These are phyloP conservation scores for Theristus sp. DNA, from an alignment of 2,888 invertebrate species.

Conservation along the genomic window DNA sequence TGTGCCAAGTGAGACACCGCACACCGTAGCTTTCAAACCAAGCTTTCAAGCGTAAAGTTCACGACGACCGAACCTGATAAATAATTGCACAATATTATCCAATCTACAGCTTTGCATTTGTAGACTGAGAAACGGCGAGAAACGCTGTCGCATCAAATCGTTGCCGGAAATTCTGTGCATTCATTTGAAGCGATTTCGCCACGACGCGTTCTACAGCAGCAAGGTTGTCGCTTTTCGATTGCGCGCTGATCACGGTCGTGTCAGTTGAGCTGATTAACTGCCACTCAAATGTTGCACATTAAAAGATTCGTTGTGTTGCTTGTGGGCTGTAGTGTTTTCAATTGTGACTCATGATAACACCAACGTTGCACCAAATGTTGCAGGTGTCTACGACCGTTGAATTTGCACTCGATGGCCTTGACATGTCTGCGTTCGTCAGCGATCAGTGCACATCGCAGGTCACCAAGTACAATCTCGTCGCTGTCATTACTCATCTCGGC, in stretches of 20 bases:
- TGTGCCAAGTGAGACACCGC: constrained; percentile 65
- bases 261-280: too few species aligned
- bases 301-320: too few species aligned
- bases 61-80: neutral
- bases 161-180: constrained; percentile 76
- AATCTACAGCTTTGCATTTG: constrained; percentile 9
- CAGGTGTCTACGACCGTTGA: constrained; percentile 79
- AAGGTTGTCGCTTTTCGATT: constrained; percentile 14
- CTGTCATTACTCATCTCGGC: constrained; percentile 2
- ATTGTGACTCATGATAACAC: too few species aligned
- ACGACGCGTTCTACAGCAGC: constrained; percentile 42
- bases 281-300: too few species aligned
- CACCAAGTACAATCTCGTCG: constrained; percentile 10
- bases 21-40: constrained; percentile 42
- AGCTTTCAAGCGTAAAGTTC: too few species aligned
- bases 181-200: constrained; percentile 86
- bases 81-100: neutral
- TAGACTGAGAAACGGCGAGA: constrained; percentile 72
- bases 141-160: constrained; percentile 71
- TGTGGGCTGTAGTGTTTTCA: too few species aligned
- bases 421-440: constrained; percentile 43
- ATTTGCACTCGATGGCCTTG: constrained; percentile 74
- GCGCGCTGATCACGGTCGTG: too few species aligned
- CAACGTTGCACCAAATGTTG: too few species aligned
- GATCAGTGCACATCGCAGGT: too few species aligned